phyloP scores from a whole-genome alignment of 2,113 vertebrate species.

The Callipepla californica region DNA sequence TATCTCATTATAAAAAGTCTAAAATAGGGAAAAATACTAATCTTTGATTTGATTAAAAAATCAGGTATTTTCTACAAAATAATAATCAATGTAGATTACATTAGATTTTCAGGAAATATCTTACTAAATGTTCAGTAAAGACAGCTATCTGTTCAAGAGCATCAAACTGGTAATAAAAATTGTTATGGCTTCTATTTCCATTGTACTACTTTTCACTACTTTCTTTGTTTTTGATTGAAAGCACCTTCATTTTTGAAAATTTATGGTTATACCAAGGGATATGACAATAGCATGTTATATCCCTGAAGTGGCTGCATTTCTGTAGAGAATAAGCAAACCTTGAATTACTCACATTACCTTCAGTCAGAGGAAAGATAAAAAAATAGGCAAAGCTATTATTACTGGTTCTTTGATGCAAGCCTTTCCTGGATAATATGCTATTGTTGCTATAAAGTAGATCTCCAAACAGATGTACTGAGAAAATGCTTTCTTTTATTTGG shows the following conservation, averaged over 20 bases:
- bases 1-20: not conserved
- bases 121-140: not conserved
- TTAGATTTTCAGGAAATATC: not conserved
- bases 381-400: not conserved
- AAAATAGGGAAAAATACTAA: not conserved
- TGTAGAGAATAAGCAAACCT: not conserved
- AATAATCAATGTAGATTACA: not conserved
- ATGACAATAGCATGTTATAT: not conserved
- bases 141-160: not conserved
- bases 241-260: not conserved
- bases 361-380: not conserved
- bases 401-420: not conserved
- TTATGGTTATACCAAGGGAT: not conserved
- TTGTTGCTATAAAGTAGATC: not conserved
- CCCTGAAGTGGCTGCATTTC: not conserved
- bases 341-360: constrained; percentile 7
- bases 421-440: not conserved
- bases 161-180: not conserved
- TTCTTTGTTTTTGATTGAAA: not conserved
- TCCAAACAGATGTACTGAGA: not conserved
- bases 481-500: not conserved
- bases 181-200: not conserved
- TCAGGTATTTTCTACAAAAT: not conserved
- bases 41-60: not conserved
- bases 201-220: not conserved